Base-by-base conservation (phyloP, 2,113 vertebrate species). In the Sisor rabdophorus region DNA sequence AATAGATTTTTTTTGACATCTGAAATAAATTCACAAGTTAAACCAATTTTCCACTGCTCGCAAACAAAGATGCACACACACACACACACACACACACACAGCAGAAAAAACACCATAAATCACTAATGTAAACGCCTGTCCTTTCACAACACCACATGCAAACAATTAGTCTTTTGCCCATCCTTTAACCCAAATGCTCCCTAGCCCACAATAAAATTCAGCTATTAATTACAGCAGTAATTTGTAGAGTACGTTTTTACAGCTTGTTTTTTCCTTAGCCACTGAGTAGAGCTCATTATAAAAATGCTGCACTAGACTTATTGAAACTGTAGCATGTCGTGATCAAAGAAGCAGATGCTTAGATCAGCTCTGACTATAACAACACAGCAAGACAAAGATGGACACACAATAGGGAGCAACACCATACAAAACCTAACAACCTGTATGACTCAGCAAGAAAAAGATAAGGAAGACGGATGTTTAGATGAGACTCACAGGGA, bases 241-340 rank as follows among this genome's bases (percentile, higher is more conserved):
- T 86, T 82, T 63, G 68, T 60, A 63, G 77, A 75, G 67, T 75
- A 79, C 80, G 40, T 69, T 79, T 86, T 82, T 82, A 82, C 63
- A 84, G 61, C 76, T 71, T 58, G 63, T 71, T 7, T 81, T n/a
- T 30, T 67, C 73, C 71, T 50, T 24, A 75, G 22, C 32, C 12
- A 8, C n/a, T 64, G 32, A 54, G 77, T 73, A 71, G 52, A n/a
- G 24, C 22, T 59, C 53, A 26, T 65, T 71, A 80, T 26, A 22
- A 24, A 54, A 36, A 16, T 17, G 65, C 78, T 44, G 52, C 67
- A 50, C 64, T 73, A 17, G 54, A 47, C 58, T 76, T 71, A 82
- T 71, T 81, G 74, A 70, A 77, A 75, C 2, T 36, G 12, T 63
- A 53, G 71, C 28, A 15, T 36, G 58, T 52, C 70, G 50, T 71